Base-by-base conservation (phyloP, 1,140 invertebrate species). In the Ladona fulva region DNA sequence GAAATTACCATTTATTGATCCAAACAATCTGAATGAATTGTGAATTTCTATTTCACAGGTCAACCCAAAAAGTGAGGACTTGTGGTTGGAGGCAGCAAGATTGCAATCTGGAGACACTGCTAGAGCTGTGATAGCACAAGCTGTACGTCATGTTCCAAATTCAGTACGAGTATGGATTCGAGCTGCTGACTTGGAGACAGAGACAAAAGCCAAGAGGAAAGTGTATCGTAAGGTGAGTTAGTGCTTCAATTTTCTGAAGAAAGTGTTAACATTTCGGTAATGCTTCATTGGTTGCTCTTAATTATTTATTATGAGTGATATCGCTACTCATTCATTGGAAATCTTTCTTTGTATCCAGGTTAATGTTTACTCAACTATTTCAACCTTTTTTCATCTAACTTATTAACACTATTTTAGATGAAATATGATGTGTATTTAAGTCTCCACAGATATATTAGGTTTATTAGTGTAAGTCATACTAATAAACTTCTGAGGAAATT, bases 121-220 rank as follows among this genome's bases (percentile, higher is more conserved):
- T 0, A 95, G 96, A 82, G 94, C 94, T 0, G 96, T 99, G 0
- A 95, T 97, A 42, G 94, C 94, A 0, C 94, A 96, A 84, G 94
- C 94, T 0, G 93, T 94, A 0, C 85, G 93, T 24, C 94, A 95
- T 80, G 91, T 95, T 76, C 94, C 94, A 0, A 93, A 92, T 0
- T 97, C 97, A 16, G 98, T 99, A 0, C 87, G 96, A 79, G 92
- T 99, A 77, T 99, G 98, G 98, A 97, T 99, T 74, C 98, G 98
- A 86, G 98, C 97, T 0, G 96, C 98, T 0, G 97, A 99, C 81
- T 84, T 99, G n/a, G 98, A 99, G 86, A 89, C 87, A 0, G 97
- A 99, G 86, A 86, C 90, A 0, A 99, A 99, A 89, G 95, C 95
- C 0, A 99, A 99, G 86, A 92, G 95, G 81, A 90, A 93, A 80